Evolutionary conservation across 2,113 vertebrate genomes (phyloP).

Genomic region (Uria aalge): DNA sequence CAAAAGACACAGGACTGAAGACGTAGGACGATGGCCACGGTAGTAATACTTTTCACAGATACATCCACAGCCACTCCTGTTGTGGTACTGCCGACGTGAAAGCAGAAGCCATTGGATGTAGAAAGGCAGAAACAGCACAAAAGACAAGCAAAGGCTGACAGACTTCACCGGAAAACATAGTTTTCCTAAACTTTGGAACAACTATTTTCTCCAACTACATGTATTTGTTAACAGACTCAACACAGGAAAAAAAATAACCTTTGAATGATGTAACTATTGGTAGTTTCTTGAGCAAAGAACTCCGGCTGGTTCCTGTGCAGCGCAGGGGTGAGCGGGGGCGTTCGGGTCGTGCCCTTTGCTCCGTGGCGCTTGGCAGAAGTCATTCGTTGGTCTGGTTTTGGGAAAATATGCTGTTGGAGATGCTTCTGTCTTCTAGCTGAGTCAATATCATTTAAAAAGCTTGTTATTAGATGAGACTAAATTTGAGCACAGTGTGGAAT

Average conservation of each 20-base stretch:
- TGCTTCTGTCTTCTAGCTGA: background rate
- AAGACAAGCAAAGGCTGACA: background rate
- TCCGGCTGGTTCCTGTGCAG: background rate
- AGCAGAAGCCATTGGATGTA: background rate
- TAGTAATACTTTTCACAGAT: background rate
- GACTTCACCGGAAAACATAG: background rate
- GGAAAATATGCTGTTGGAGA: constrained; percentile 14
- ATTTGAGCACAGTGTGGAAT: background rate
- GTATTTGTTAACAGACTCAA: background rate
- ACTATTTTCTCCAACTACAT: background rate
- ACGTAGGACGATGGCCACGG: fast-evolving
- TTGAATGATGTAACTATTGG: background rate
- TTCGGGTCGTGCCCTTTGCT: background rate
- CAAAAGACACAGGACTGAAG: background rate
- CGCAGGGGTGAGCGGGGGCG: background rate
- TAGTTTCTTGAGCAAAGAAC: background rate
- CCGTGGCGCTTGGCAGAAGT: background rate
- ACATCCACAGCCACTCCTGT: background rate
- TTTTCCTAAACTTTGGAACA: background rate
- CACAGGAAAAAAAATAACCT: background rate
- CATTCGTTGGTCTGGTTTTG: background rate
- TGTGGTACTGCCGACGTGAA: fast-evolving
- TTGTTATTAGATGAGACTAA: constrained; percentile 35
- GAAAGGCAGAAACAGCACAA: background rate
- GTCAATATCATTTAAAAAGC: background rate